A percentile compares a stretch with the other conserved stretches of the same genome.
phyloP scores from a whole-genome alignment of 1,140 invertebrate species.

The Planococcus citri region DNA sequence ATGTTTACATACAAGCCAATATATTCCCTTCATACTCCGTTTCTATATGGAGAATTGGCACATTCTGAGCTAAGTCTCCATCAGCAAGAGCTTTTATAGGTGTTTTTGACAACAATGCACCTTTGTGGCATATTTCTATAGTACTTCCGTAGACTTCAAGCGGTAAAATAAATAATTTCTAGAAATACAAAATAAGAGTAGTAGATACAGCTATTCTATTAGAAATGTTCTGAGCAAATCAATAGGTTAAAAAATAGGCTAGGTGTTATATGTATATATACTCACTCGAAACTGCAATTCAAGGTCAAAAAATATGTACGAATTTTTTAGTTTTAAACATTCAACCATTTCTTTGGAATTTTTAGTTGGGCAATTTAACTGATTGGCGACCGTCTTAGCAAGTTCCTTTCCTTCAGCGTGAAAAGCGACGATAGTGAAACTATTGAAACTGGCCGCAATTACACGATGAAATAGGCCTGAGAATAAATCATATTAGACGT shows the following conservation, averaged over 20 bases:
- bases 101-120: not conserved
- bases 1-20: not conserved
- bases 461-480: conserved; percentile 24
- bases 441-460: conserved; percentile 41
- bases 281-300: not conserved
- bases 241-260: not conserved
- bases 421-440: conserved; percentile 48
- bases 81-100: not conserved
- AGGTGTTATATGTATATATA: not conserved
- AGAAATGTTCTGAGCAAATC: not conserved
- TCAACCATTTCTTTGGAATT: conserved; percentile 46
- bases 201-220: too few species aligned
- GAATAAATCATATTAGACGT: not conserved
- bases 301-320: not conserved
- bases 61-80: not conserved
- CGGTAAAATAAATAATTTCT: not conserved
- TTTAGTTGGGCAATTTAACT: conserved; percentile 52
- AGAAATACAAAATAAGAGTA: not conserved
- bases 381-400: conserved; percentile 46
- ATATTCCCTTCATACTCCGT: not conserved
- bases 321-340: conserved; percentile 43
- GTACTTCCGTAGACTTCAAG: not conserved
- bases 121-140: not conserved
- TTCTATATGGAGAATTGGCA: not conserved
- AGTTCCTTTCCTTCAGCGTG: conserved; percentile 50